These are phyloP conservation scores for Catharus bicknelli DNA, from an alignment of 2,113 vertebrate species.

Conservation along the genomic window DNA sequence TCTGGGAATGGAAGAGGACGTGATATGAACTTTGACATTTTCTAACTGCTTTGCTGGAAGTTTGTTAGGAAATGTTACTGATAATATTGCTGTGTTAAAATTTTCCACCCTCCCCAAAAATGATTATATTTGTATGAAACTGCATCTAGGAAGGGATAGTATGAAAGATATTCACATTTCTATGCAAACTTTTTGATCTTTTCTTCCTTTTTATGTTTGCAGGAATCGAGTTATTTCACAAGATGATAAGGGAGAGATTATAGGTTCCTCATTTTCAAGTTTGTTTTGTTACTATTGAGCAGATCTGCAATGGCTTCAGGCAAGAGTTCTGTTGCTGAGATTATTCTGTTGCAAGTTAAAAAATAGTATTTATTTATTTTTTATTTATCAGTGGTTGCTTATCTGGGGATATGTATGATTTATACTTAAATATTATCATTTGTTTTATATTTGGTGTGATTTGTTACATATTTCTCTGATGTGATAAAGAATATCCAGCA, in stretches of 20 bases:
- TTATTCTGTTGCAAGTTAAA: background rate
- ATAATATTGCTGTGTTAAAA: background rate
- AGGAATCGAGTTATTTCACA: background rate
- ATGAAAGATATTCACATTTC: background rate
- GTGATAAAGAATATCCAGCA: background rate
- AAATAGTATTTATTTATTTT: background rate
- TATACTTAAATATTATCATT: background rate
- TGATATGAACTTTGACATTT: background rate
- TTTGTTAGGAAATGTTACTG: background rate
- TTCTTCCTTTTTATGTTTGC: background rate
- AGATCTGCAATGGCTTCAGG: background rate
- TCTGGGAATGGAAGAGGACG: background rate
- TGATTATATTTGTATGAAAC: background rate
- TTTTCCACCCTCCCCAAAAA: background rate
- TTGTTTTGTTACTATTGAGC: background rate
- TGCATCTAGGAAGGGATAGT: background rate
- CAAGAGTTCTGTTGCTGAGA: background rate
- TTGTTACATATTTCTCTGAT: background rate
- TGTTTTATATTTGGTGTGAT: background rate
- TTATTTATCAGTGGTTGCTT: background rate
- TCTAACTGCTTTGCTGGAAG: background rate
- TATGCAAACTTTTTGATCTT: background rate
- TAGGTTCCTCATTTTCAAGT: background rate
- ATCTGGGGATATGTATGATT: background rate
- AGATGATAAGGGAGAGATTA: background rate